Evolutionary conservation across 2,797 vertebrate species (phyloP), one percentile per base, ranked within the genome.

Genomic region (Hippopotamyrus pictus): DNA sequence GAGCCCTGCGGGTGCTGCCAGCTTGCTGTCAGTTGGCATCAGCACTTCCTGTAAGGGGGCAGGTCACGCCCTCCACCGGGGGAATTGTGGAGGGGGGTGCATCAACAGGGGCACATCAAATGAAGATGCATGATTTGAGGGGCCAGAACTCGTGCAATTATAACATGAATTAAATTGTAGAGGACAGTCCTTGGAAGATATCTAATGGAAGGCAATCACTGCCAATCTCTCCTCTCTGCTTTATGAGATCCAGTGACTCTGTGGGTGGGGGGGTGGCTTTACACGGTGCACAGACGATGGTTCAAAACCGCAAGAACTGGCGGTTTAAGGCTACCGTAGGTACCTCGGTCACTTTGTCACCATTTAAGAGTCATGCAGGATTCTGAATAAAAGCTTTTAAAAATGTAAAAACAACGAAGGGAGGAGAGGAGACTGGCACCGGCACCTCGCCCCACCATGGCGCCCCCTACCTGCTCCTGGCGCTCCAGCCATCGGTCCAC

Each of bases 401-500:
- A 76, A 84, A 69, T 25, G 33, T 44, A 33, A 89, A 65, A 89
- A 48, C 51, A 48, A 76, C 12, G 44, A 17, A 41, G 33, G 76
- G 85, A 87, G 14, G 44, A 65, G 44, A 65, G 37, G 82, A 86
- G 4, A 89, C 8, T 83, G 57, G 33, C 37, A 85, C 1, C 4
- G 14, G 87, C 9, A 22, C 11, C 33, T 82, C 5, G 1, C 6
- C n/a, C n/a, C 57, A 22, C 57, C 57, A 8, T 22, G 19, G n/a
- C 5, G 2, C 57, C n/a, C 65, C 8, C 94, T 97, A 99, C 98
- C 98, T 99, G 97, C 91, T 99, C 98, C 94, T 99, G 98, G 90
- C 95, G 96, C 94, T 98, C 97, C 90, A 99, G 96, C 98, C 98
- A 99, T 91, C 95, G 96, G 95, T 99, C 98, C 94, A 99, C 98